Conservation (phyloP, 1,140 invertebrate genomes). For the Bombus waltoni region DNA sequence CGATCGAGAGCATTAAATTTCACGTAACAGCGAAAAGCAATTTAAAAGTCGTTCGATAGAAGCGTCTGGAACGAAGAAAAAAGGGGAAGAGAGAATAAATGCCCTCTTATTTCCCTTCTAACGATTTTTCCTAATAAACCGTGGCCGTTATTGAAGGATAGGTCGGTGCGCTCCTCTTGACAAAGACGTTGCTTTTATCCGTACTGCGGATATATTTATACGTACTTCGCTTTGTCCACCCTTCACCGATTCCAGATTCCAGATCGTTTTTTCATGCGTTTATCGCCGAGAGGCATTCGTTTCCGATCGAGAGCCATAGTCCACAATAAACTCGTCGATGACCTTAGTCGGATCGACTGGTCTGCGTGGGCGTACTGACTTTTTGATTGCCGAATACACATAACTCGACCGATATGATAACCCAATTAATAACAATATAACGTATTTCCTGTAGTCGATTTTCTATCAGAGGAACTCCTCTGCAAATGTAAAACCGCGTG, state of each 20-base stretch:
- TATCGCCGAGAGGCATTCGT: neutral
- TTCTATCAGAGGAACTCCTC: no score
- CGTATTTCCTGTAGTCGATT: neutral
- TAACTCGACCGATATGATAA: neutral
- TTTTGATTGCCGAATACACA: no score
- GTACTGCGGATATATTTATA: no score
- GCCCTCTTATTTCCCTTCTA: neutral
- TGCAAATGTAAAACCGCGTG: neutral
- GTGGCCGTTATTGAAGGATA: slow-evolving; percentile 44
- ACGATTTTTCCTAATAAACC: slow-evolving; percentile 54
- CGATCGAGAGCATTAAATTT: neutral
- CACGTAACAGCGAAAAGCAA: neutral
- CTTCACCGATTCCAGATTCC: neutral
- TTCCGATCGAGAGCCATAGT: neutral
- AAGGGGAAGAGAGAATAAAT: neutral
- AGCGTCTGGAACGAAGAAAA: no score
- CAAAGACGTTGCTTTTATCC: neutral
- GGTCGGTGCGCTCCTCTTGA: neutral
- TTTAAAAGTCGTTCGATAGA: no score
- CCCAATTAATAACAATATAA: neutral
- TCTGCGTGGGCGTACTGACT: neutral
- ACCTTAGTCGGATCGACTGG: neutral
- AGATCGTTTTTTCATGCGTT: slow-evolving; percentile 15
- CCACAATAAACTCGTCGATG: slow-evolving; percentile 4
- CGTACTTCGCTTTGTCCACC: neutral